These are phyloP conservation scores for Drosophila mauritiana DNA, from an alignment of 1,140 invertebrate genomes.

Conservation along the genomic window DNA sequence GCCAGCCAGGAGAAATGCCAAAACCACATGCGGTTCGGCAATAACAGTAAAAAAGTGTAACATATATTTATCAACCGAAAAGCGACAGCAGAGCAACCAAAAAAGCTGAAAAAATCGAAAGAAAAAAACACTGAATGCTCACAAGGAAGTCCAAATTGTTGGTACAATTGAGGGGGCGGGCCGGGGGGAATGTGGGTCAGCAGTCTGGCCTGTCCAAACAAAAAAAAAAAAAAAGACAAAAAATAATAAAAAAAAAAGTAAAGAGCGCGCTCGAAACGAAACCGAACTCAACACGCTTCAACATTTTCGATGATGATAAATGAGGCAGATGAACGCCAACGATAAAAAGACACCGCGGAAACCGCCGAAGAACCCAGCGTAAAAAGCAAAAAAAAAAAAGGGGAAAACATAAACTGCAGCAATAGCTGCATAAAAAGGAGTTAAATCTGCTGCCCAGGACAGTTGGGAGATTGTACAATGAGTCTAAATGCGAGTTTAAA, in stretches of 20 bases:
- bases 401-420: slow-evolving; percentile 17
- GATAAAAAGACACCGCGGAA: slow-evolving; percentile 54
- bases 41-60: slow-evolving; percentile 69
- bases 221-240: slow-evolving; percentile 22
- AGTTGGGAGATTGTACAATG: slow-evolving; percentile 48
- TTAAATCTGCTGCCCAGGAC: slow-evolving; percentile 43
- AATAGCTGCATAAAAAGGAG: slow-evolving; percentile 30
- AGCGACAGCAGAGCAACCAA: slow-evolving; percentile 41
- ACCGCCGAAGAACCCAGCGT: slow-evolving; percentile 15
- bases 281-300: slow-evolving; percentile 65
- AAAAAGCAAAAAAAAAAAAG: slow-evolving; percentile 16
- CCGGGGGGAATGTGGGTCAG: slow-evolving; percentile 56
- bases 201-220: slow-evolving; percentile 59
- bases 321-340: slow-evolving; percentile 64
- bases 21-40: slow-evolving; percentile 61
- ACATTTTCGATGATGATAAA: slow-evolving; percentile 67
- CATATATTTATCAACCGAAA: slow-evolving; percentile 64
- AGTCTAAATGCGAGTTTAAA: slow-evolving; percentile 63
- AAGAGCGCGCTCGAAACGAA: slow-evolving; percentile 58
- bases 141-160: slow-evolving; percentile 55
- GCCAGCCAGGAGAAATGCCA: slow-evolving; percentile 50
- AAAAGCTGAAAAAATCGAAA: slow-evolving; percentile 13
- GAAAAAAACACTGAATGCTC: slow-evolving; percentile 47
- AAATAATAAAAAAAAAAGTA: slow-evolving; percentile 7
- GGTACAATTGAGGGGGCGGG: neutral